Evolutionary conservation across 2,113 vertebrate genomes (phyloP), one percentile per base, ranked within the genome.

Genomic region (Otocyon megalotis): DNA sequence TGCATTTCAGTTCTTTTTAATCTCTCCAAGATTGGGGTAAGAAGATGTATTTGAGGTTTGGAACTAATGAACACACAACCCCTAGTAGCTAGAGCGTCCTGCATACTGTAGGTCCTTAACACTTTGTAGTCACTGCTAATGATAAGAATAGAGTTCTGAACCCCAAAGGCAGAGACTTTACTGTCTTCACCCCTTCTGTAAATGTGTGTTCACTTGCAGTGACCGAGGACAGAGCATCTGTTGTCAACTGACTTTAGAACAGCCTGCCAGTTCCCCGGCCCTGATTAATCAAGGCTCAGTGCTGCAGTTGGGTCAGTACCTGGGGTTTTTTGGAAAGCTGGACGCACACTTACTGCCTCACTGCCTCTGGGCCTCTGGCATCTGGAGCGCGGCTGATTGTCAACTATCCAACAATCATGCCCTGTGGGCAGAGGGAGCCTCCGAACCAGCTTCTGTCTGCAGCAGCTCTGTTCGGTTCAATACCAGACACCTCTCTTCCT

Each of bases 231-330:
- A 50, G 30, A 74, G 81, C 67, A 80, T 8, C 22, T 81, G 60
- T 24, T 58, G 15, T 71, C 63, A 14, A 1, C 35, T 26, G 16
- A 77, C 28, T 88, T 37, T 17, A 16, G 19, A 87, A 37, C 43
- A 88, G 83, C 58, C 26, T 4, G 24, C 37, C 8, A 3, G 22
- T 0, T 88, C 53, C 16, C 77, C 8, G 72, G 60, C 28, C 65
- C 83, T 8, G 43, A 67, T 80, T 54, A 37, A 92, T 60, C 56
- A 72, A 92, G 80, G 79, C 67, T 94, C 60, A n/a, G 65, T 43
- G 71, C 24, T 54, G 50, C 24, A 9, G 35, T 0, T 67, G 24
- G 56, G 72, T 84, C 9, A 37, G 74, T 17, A n/a, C 37, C 69
- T 1, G 17, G 53, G 60, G 56, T 67, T 30, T 76, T 77, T 77